Evolutionary conservation across 2,797 vertebrate species (phyloP).

Genomic region (Paedocypris micromegethes): DNA sequence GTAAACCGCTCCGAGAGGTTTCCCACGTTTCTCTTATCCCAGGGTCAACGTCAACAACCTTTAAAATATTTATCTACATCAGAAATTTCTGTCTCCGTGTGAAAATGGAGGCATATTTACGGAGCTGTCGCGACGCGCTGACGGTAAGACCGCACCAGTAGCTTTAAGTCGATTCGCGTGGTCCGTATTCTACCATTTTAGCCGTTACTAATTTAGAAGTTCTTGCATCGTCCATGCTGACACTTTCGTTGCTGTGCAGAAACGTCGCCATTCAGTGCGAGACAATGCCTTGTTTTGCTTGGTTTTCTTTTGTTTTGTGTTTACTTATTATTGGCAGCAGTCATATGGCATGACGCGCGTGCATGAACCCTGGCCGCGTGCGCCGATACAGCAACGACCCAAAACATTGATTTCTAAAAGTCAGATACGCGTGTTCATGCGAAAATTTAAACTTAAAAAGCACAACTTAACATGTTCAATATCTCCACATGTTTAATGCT

Average conservation of each 20-base stretch:
- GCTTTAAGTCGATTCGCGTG: background rate
- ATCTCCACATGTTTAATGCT: no score
- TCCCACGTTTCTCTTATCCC: background rate
- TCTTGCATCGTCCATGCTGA: background rate
- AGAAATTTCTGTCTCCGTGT: slow-evolving; percentile 20
- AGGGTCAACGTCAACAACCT: background rate
- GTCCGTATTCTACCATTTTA: slow-evolving; percentile 15
- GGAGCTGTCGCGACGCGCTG: slow-evolving; percentile 49
- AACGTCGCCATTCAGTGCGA: no score
- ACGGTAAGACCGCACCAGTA: slow-evolving; percentile 52
- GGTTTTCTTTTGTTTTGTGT: background rate
- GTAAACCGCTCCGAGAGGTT: background rate
- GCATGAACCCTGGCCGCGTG: slow-evolving; percentile 5
- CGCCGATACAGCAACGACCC: background rate
- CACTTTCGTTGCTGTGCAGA: no score
- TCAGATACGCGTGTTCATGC: background rate
- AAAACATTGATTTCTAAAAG: background rate
- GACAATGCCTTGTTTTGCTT: no score
- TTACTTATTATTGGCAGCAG: background rate
- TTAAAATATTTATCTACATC: slow-evolving; percentile 8
- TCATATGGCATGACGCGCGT: slow-evolving; percentile 1
- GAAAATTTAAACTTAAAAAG: background rate
- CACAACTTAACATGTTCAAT: no score
- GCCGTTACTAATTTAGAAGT: background rate
- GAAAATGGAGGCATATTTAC: slow-evolving; percentile 49